phyloP scores from a whole-genome alignment of 92 coral and sea anemone genomes.

The Micromussa lordhowensis region DNA sequence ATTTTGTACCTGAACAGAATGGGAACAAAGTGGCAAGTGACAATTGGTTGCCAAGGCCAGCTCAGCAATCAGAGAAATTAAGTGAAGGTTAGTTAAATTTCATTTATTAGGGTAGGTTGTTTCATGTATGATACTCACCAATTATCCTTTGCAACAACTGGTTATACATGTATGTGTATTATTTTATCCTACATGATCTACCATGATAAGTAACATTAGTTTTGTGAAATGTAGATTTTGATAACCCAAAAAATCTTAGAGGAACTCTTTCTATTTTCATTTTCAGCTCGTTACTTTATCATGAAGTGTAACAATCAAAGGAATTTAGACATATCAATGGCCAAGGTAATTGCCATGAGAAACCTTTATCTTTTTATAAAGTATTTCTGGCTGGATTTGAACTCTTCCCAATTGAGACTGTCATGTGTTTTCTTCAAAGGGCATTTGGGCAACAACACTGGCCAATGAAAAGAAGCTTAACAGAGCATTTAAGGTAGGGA shows the following conservation, averaged over 20 bases:
- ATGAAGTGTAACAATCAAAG: constrained; percentile 99
- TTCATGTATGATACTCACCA: no score
- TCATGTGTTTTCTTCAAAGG: constrained; percentile 42
- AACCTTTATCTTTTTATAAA: neutral
- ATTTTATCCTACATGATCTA: no score
- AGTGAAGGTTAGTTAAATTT: constrained; percentile 47
- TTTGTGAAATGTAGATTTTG: no score
- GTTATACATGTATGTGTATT: no score
- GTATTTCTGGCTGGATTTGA: neutral
- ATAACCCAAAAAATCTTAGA: neutral
- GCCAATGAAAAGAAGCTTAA: constrained; percentile 98
- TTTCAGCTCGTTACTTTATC: constrained; percentile 91
- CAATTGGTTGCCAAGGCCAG: constrained; percentile 16
- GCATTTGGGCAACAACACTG: constrained; percentile 98
- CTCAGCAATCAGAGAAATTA: constrained; percentile 15
- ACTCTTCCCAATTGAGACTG: neutral
- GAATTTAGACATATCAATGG: constrained; percentile 92
- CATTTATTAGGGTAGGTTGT: neutral
- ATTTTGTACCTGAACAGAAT: neutral
- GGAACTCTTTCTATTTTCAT: neutral
- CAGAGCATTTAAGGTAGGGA: constrained; percentile 88
- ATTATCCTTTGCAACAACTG: no score
- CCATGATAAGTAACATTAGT: no score
- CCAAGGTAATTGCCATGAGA: constrained; percentile 64
- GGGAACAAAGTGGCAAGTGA: constrained; percentile 14